Percentiles rank a stretch among this genome's conserved stretches.
phyloP scores from a whole-genome alignment of 2,113 vertebrate species.

The Chrysochloris asiatica region DNA sequence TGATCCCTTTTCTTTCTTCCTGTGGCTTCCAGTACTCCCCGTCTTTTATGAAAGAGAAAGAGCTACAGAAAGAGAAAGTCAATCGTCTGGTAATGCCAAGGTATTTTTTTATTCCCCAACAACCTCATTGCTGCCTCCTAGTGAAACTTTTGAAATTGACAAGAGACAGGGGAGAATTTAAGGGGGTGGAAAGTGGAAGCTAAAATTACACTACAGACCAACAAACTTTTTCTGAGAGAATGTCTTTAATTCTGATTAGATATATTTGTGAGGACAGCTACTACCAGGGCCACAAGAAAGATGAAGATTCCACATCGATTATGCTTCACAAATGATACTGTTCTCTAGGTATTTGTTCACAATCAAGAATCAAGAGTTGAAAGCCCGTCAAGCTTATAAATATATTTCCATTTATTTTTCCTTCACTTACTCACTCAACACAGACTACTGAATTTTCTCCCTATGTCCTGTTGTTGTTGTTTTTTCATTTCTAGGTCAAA shows the following conservation, averaged over 20 bases:
- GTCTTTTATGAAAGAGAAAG: background rate
- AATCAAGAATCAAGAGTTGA: background rate
- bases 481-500: constrained; percentile 15
- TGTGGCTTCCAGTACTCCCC: background rate
- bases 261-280: background rate
- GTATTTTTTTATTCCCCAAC: constrained; percentile 8
- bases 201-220: background rate
- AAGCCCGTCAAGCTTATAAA: background rate
- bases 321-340: background rate
- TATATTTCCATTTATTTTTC: background rate
- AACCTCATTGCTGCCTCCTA: constrained; percentile 79
- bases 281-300: background rate
- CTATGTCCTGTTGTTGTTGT: background rate
- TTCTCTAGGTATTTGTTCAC: background rate
- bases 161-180: background rate
- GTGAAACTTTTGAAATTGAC: constrained; percentile 63
- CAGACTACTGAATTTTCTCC: background rate
- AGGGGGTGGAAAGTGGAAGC: background rate
- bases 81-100: background rate
- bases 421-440: background rate
- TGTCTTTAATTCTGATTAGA: background rate
- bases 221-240: background rate
- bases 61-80: background rate
- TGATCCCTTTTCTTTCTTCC: background rate
- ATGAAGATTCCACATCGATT: background rate